Base-by-base conservation (phyloP, 2,113 vertebrate genomes). In the Rhinolophus sinicus region DNA sequence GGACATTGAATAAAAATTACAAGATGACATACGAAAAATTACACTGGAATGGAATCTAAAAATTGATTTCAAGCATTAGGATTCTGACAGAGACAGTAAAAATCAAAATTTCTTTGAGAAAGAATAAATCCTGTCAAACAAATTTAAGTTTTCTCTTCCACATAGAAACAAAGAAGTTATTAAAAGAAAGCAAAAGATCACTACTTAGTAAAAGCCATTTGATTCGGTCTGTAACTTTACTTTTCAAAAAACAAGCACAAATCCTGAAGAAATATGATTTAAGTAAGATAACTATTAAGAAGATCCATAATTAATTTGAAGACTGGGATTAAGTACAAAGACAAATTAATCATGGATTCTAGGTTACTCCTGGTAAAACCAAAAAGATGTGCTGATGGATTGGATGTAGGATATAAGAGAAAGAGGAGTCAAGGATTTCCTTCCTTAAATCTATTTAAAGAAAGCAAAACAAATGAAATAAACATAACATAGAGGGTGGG, bases 61-160 rank as follows among this genome's bases (percentile, higher is more conserved):
- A 33, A 40, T 5, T 92, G 89, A 78, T 50, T 8, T 88, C 28
- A 78, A 86, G 30, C 69, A 69, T 30, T 33, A 70, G 52, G 38
- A 72, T 73, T 30, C 10, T 86, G 54, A 77, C 6, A 77, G 52
- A 76, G 8, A 77, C n/a, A 73, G 40, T 58, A 56, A 95, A 88
- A 80, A 52, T 16, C 3, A 92, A 28, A 47, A 38, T 67, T 56
- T 65, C 30, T 56, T 38, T 81, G 47, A 94, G 83, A 89, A 96
- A 93, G 47, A 91, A 81, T 33, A 94, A 89, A 76, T 76, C 28
- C 44, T 84, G 38, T 64, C 56, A 93, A 97, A 56, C 4, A 77
- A 94, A 76, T 6, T 0, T 62, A 77, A 92, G 24, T 69, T 78
- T 40, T 87, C 6, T 84, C 56, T 93, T 88, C 40, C 64, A 96